Evolutionary conservation across 2,797 vertebrate species (phyloP).

Genomic region (Phoxinus dragarum): DNA sequence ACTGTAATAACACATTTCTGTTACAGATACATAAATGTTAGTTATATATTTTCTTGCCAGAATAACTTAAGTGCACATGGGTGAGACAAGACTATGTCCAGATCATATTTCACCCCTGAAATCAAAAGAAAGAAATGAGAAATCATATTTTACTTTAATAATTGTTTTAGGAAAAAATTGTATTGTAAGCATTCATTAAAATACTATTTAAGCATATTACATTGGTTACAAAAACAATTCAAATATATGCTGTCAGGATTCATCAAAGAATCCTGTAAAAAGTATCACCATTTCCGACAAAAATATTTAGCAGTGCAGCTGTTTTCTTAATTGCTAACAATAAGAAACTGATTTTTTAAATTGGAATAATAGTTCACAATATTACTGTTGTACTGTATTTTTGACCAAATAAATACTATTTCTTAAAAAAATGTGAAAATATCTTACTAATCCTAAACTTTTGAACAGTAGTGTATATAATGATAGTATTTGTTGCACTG

Average conservation of each 20-base stretch:
- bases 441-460: background rate
- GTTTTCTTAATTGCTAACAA: no score
- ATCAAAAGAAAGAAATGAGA: background rate
- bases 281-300: background rate
- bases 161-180: background rate
- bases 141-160: background rate
- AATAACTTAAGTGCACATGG: background rate
- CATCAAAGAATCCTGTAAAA: background rate
- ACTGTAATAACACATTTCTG: slow-evolving; percentile 1
- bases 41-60: background rate
- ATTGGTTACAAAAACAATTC: background rate
- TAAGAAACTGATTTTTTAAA: background rate
- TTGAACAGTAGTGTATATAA: background rate
- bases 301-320: background rate
- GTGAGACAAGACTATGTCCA: background rate
- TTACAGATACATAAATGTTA: background rate
- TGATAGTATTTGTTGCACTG: background rate
- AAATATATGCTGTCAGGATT: background rate
- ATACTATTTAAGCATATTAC: background rate
- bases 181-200: background rate
- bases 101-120: background rate
- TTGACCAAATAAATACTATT: background rate
- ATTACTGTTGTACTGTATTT: no score
- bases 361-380: background rate
- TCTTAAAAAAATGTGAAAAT: background rate